Conservation (phyloP, 2,888 invertebrate species). For the Sesia apiformis region DNA sequence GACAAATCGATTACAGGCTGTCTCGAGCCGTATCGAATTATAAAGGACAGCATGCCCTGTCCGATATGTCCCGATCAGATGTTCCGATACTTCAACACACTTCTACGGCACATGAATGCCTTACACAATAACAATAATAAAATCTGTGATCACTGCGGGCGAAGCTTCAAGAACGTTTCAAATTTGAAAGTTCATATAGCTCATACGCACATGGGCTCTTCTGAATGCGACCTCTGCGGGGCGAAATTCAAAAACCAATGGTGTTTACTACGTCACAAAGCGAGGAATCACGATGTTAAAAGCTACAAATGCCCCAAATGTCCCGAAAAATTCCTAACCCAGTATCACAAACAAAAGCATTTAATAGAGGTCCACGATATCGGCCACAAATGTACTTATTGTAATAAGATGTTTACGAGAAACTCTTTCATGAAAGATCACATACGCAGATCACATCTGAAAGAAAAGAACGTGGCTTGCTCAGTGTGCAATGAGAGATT, state of each 20-base stretch:
- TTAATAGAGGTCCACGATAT: slow-evolving; percentile 61
- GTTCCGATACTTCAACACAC: slow-evolving; percentile 49
- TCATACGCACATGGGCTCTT: slow-evolving; percentile 44
- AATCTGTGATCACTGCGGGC: slow-evolving; percentile 60
- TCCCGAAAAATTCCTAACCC: slow-evolving; percentile 60
- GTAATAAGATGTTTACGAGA: slow-evolving; percentile 57
- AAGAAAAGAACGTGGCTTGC: slow-evolving; percentile 57
- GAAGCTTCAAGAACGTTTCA: slow-evolving; percentile 41
- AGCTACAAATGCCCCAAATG: slow-evolving; percentile 57
- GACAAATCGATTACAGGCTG: slow-evolving; percentile 44
- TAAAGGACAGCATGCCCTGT: slow-evolving; percentile 55
- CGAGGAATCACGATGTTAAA: slow-evolving; percentile 50
- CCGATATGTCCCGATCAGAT: slow-evolving; percentile 37
- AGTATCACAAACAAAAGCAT: slow-evolving; percentile 69
- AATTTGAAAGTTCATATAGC: slow-evolving; percentile 53
- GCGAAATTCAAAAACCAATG: slow-evolving; percentile 50
- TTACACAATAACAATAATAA: slow-evolving; percentile 55
- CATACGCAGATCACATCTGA: slow-evolving; percentile 55
- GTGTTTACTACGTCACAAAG: slow-evolving; percentile 52
- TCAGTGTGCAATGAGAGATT: slow-evolving; percentile 55
- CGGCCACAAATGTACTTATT: slow-evolving; percentile 54
- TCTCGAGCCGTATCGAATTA: slow-evolving; percentile 46
- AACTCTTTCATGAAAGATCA: slow-evolving; percentile 65
- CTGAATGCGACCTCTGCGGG: slow-evolving; percentile 48
- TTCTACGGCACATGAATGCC: slow-evolving; percentile 51